phyloP scores from a whole-genome alignment of 2,113 vertebrate genomes.

The Electrona antarctica region DNA sequence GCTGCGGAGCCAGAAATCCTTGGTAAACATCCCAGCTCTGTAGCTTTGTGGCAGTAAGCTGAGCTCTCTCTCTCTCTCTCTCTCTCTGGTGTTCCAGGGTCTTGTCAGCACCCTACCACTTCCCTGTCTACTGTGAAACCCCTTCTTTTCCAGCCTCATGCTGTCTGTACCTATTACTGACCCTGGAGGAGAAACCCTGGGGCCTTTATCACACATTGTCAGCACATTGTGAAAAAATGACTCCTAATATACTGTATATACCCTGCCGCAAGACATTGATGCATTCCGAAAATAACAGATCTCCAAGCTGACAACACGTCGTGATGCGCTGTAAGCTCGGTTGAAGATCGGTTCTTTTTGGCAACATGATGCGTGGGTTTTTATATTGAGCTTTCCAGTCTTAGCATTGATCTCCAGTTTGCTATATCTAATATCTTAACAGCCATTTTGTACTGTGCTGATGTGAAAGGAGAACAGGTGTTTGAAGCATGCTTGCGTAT shows the following conservation, averaged over 20 bases:
- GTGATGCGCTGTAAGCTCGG: background rate
- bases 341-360: background rate
- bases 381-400: too few species aligned
- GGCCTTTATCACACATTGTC: too few species aligned
- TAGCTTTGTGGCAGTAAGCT: conserved; percentile 67
- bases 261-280: too few species aligned
- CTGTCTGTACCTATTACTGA: background rate
- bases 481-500: conserved; percentile 27
- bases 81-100: conserved; percentile 57
- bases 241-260: too few species aligned
- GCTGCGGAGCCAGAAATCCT: conserved; percentile 74
- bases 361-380: too few species aligned
- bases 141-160: background rate
- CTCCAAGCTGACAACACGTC: too few species aligned
- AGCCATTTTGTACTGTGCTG: conserved; percentile 11
- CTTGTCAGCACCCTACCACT: conserved; percentile 43
- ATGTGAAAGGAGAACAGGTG: conserved; percentile 34
- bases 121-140: conserved; percentile 17
- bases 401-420: background rate
- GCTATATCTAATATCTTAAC: background rate
- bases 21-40: conserved; percentile 73
- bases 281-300: too few species aligned
- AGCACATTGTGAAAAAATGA: background rate
- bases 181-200: too few species aligned
- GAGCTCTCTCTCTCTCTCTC: conserved; percentile 41